These are phyloP conservation scores for Drosophila sulfurigaster DNA, from an alignment of 1,140 invertebrate genomes.

Conservation along the genomic window DNA sequence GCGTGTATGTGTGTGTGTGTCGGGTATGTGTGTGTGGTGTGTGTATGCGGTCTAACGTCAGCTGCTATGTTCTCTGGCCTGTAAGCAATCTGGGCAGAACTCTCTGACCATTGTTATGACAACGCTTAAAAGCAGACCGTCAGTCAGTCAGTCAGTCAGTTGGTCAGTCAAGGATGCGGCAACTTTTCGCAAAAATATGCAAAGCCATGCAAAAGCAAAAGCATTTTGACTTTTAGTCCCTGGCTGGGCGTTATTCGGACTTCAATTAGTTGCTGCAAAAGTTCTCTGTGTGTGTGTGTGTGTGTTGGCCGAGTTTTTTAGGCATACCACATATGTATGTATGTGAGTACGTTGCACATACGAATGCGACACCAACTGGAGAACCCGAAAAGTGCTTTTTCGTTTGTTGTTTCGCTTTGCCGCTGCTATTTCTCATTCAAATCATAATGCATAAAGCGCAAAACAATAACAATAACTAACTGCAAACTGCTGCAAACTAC, in stretches of 20 bases:
- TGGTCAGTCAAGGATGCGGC: not conserved
- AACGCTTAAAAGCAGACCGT: constrained; percentile 4
- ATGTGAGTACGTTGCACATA: constrained; percentile 4
- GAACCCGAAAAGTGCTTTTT: constrained; percentile 15
- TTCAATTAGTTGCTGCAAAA: constrained; percentile 40
- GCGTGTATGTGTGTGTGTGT: not conserved
- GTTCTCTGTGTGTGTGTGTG: not conserved
- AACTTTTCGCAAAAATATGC: constrained; percentile 33
- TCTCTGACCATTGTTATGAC: constrained; percentile 31
- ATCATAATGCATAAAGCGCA: constrained; percentile 9
- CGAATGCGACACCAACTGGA: constrained; percentile 8
- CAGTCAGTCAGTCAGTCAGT: too few species aligned
- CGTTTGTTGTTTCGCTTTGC: not conserved
- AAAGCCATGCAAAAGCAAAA: constrained; percentile 19
- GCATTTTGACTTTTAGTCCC: constrained; percentile 25
- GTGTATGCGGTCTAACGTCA: constrained; percentile 7
- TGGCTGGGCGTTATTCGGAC: constrained; percentile 23
- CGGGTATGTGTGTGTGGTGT: not conserved
- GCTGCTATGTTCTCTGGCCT: constrained; percentile 22
- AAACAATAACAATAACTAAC: constrained; percentile 19
- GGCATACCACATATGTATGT: not conserved
- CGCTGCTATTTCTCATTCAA: not conserved
- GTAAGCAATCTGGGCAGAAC: constrained; percentile 23
- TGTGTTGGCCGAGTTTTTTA: not conserved
- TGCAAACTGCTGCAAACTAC: constrained; percentile 24